Evolutionary conservation across 2,797 vertebrate genomes (phyloP).

Genomic region (Carduelis carduelis): DNA sequence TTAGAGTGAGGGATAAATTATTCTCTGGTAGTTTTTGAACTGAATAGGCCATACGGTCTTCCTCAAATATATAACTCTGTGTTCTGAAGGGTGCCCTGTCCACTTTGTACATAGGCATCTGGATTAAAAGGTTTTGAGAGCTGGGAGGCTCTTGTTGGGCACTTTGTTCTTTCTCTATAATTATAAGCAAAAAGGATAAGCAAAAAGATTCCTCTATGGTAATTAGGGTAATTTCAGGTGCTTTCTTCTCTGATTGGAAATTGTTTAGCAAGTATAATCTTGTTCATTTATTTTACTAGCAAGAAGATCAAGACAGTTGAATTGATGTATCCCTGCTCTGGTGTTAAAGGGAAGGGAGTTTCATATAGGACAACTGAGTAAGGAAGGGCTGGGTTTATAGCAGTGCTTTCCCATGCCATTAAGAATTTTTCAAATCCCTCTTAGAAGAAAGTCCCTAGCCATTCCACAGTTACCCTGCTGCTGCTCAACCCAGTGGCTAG

Average conservation of each 20-base stretch:
- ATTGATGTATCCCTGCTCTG: neutral
- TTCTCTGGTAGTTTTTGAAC: conserved; percentile 11
- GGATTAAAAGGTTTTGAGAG: neutral
- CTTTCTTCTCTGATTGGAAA: neutral
- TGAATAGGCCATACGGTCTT: neutral
- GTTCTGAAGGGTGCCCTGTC: neutral
- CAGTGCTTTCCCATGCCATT: neutral
- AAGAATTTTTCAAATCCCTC: conserved; percentile 13
- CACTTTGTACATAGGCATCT: neutral
- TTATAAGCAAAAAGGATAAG: neutral
- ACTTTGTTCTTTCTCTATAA: neutral
- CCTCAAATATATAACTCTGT: neutral
- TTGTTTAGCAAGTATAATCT: neutral
- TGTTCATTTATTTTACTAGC: neutral
- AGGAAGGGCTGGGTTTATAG: neutral
- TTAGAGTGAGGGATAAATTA: neutral
- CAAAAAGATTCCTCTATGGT: neutral
- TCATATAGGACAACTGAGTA: neutral
- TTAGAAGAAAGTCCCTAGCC: neutral
- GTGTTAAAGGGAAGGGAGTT: neutral
- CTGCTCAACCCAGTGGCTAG: neutral
- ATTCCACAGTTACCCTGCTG: neutral
- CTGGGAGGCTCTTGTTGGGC: neutral
- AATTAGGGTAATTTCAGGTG: neutral
- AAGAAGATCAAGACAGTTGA: neutral